Evolutionary conservation across 1,140 invertebrate species (phyloP).

Genomic region (Drosophila sechellia): DNA sequence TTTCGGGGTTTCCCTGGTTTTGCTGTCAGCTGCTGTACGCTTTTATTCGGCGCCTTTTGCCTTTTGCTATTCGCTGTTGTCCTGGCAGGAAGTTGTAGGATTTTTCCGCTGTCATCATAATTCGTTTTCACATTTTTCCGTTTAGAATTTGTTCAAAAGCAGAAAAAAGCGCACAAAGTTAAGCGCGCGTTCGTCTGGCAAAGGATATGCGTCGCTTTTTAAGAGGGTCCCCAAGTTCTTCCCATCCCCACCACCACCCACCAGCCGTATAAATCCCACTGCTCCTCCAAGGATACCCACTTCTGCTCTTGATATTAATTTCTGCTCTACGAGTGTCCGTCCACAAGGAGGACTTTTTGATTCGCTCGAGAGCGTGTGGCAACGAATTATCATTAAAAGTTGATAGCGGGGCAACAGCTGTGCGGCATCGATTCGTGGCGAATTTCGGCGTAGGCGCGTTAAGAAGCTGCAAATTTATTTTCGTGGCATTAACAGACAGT

Average conservation of each 20-base stretch:
- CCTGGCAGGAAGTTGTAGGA: conserved; percentile 77
- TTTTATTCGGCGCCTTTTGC: conserved; percentile 24
- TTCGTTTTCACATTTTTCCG: conserved; percentile 82
- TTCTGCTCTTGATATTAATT: conserved; percentile 56
- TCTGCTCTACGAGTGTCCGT: conserved; percentile 52
- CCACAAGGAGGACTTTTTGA: conserved; percentile 42
- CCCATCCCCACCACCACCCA: conserved; percentile 9
- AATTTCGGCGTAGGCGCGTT: conserved; percentile 12
- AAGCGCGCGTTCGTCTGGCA: conserved; percentile 66
- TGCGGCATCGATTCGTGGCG: conserved; percentile 59
- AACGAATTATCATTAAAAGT: conserved; percentile 80
- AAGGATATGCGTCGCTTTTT: conserved; percentile 71
- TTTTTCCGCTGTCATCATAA: conserved; percentile 83
- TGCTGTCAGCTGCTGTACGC: conserved; percentile 6
- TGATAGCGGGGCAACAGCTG: conserved; percentile 71
- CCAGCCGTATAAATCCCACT: neutral
- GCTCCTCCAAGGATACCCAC: conserved; percentile 2
- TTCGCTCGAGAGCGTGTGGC: conserved; percentile 41
- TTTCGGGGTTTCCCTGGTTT: conserved; percentile 35
- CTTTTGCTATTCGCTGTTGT: conserved; percentile 52
- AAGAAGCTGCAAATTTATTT: conserved; percentile 65
- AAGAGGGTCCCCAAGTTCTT: conserved; percentile 47
- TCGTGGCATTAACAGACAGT: conserved; percentile 73
- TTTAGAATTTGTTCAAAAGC: conserved; percentile 79
- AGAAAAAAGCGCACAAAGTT: conserved; percentile 53